A percentile compares a stretch with the other conserved stretches of the same genome.
Conservation (phyloP, 2,113 vertebrate species). For the Myrmophylax atrothorax region DNA sequence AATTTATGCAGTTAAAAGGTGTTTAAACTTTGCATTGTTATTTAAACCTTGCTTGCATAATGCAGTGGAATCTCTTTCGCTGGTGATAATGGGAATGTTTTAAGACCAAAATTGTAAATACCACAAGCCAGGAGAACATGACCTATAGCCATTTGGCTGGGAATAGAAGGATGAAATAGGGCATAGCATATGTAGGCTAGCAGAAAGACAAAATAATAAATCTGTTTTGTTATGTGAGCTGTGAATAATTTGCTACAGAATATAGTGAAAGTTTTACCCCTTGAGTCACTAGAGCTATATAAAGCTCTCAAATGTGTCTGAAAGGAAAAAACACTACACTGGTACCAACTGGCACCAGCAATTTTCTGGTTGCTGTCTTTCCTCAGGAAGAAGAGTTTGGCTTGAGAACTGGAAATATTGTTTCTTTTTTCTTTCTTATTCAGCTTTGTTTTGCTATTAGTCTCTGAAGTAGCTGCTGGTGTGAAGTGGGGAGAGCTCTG, state of each 20-base stretch:
- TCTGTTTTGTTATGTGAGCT: not conserved
- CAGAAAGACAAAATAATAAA: not conserved
- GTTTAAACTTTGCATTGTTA: not conserved
- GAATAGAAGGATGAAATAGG: not conserved
- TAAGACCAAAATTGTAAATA: not conserved
- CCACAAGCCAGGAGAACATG: not conserved
- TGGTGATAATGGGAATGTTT: not conserved
- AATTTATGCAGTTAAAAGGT: not conserved
- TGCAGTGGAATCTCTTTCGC: not conserved
- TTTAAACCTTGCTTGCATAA: not conserved
- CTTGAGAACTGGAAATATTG: not conserved
- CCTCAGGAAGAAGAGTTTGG: not conserved
- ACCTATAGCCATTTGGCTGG: fast-evolving
- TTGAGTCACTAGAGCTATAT: not conserved
- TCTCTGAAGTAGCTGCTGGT: not conserved
- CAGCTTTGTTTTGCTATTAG: not conserved
- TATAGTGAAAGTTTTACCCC: not conserved
- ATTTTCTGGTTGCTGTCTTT: not conserved
- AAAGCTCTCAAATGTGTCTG: not conserved
- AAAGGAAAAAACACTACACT: not conserved
- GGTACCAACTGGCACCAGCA: not conserved
- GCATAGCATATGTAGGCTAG: not conserved
- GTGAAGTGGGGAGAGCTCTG: not conserved
- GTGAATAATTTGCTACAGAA: not conserved
- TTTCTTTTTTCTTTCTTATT: not conserved